phyloP scores from a whole-genome alignment of 2,888 invertebrate genomes.

The Drosophila borborema region DNA sequence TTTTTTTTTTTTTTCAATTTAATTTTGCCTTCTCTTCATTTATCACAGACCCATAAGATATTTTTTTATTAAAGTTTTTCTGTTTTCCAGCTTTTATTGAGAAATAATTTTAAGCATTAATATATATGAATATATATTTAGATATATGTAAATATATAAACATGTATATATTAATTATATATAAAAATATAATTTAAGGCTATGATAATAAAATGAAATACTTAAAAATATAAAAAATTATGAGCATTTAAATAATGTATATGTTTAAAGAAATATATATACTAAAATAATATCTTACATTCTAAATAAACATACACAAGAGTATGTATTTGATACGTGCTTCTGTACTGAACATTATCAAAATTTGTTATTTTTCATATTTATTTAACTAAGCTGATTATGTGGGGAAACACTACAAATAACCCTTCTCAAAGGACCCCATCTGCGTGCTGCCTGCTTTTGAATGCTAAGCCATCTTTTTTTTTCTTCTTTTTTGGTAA shows the following conservation, averaged over 20 bases:
- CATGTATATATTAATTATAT: not conserved
- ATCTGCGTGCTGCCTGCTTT: not conserved
- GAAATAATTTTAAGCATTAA: not conserved
- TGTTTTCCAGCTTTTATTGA: conserved; percentile 17
- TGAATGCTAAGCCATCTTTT: conserved; percentile 10
- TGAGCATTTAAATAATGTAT: too few species aligned
- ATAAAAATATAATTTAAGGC: too few species aligned
- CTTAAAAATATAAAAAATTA: not conserved
- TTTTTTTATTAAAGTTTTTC: conserved; percentile 53
- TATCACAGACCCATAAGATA: conserved; percentile 84
- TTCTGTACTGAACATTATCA: not conserved
- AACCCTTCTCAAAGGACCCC: conserved; percentile 15
- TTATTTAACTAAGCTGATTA: conserved; percentile 7
- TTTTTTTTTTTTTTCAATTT: conserved; percentile 8
- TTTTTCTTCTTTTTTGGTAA: conserved; percentile 28
- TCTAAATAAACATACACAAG: not conserved
- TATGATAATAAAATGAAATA: not conserved
- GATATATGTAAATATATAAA: not conserved
- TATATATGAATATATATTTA: not conserved
- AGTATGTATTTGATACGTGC: not conserved
- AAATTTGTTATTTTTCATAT: not conserved
- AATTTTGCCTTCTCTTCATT: conserved; percentile 81
- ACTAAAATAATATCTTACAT: not conserved
- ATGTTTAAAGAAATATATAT: too few species aligned
- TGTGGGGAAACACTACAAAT: not conserved